Evolutionary conservation across 1,140 invertebrate species (phyloP), one percentile per base, ranked within the genome.

Genomic region (Lycorma delicatula): DNA sequence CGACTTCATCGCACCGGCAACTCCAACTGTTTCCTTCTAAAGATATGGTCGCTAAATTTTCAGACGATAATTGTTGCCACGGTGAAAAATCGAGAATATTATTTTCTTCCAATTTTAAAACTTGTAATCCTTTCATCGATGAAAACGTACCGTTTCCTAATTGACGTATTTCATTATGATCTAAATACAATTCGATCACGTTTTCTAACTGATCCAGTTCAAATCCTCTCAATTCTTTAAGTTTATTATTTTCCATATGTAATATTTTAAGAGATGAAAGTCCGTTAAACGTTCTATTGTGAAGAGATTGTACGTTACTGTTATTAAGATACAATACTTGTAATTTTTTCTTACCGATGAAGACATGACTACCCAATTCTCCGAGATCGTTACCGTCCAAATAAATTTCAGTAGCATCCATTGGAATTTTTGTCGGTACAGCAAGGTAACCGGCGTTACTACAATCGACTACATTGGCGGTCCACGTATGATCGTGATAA

Each of bases 1-100:
- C 77, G 57, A 86, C 75, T 62, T 79, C 81, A 62, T 77, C 75
- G 70, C 86, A 87, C 61, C 84, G 80, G 70, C 86, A 88, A 53
- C 80, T 81, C 83, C 85, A 87, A 68, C 79, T 78, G 73, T 87
- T 88, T 62, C 81, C 79, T 54, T 81, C 79, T 34, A 87, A 74
- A 23, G 79, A 78, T 16, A 87, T 76, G 58, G 79, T 77, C 46
- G 75, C 75, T 60, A 81, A 71, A 57, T 76, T 74, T 75, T 77
- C 73, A 44, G 76, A 72, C 6, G 66, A 66, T 28, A 74, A 75
- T 75, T 67, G 80, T 68, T 69, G 77, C 67, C 63, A 82, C 11
- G 89, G 81, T 34, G 84, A 55, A 63, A 77, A 78, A 38, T 74
- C 69, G 12, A 70, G 60, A 4, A 80, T 67, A n/a, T 62, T 66